Conservation (phyloP, 2,888 invertebrate species). For the Tiphia femorata region DNA sequence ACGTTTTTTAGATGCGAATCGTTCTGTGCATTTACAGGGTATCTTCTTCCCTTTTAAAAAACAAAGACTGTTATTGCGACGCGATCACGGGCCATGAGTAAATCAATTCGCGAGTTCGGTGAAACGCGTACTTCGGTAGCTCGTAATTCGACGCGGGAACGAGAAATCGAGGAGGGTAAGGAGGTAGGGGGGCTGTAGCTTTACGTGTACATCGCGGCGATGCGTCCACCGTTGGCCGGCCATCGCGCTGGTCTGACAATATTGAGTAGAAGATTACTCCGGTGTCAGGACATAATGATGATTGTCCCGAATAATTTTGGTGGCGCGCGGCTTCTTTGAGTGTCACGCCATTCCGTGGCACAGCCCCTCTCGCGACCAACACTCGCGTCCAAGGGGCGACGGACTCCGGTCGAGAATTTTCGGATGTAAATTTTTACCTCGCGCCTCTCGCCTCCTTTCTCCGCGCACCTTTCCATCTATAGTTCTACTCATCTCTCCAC, state of each 20-base stretch:
- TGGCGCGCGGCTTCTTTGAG: slow-evolving; percentile 63
- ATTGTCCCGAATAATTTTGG: slow-evolving; percentile 62
- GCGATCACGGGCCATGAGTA: too few species aligned
- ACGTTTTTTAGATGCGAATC: too few species aligned
- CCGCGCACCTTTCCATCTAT: neutral
- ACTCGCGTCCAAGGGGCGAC: neutral
- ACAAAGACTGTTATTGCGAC: too few species aligned
- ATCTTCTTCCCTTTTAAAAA: too few species aligned
- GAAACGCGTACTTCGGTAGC: too few species aligned
- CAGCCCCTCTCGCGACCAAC: slow-evolving; percentile 4
- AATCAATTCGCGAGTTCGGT: too few species aligned
- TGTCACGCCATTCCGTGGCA: slow-evolving; percentile 50
- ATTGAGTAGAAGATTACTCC: slow-evolving; percentile 62
- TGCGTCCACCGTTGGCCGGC: slow-evolving; percentile 12
- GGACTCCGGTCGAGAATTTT: slow-evolving; percentile 11
- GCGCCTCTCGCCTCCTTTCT: slow-evolving; percentile 33
- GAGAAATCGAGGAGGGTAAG: too few species aligned
- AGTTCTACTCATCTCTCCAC: slow-evolving; percentile 6
- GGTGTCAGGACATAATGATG: slow-evolving; percentile 60
- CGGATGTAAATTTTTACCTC: slow-evolving; percentile 40
- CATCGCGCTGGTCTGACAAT: slow-evolving; percentile 48
- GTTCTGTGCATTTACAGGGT: too few species aligned
- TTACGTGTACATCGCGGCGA: neutral
- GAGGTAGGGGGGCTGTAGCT: neutral
- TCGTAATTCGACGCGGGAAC: too few species aligned